phyloP scores from a whole-genome alignment of 1,140 invertebrate species.

The Palaemon carinicauda region DNA sequence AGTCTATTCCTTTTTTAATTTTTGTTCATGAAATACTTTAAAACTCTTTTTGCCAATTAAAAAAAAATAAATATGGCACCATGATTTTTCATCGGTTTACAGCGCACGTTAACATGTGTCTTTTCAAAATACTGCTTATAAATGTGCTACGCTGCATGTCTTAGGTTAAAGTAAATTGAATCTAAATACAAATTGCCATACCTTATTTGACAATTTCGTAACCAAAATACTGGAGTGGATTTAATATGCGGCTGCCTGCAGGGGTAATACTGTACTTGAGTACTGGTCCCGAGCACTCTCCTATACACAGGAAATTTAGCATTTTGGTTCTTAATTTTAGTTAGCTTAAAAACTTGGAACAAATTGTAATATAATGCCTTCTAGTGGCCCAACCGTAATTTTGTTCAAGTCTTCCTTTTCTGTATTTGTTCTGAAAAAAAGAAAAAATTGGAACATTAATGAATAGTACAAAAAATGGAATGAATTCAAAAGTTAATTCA shows the following conservation, averaged over 20 bases:
- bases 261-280: neutral
- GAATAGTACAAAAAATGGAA: neutral
- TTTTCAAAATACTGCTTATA: no score
- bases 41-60: no score
- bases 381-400: neutral
- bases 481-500: neutral
- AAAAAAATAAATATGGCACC: no score
- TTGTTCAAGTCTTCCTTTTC: neutral
- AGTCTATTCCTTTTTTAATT: no score
- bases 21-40: no score
- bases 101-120: no score
- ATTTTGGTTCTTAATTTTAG: neutral
- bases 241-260: neutral
- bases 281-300: neutral
- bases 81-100: no score
- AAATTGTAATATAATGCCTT: conserved; percentile 31
- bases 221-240: no score
- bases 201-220: no score
- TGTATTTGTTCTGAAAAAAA: neutral
- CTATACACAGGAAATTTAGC: neutral
- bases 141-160: no score
- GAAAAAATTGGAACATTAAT: neutral
- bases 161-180: no score
- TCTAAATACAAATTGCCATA: no score
- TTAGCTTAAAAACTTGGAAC: conserved; percentile 7